Evolutionary conservation across 92 coral and sea anemone genomes (phyloP), one percentile per base, ranked within the genome.

Genomic region (Bergia puertoricense): DNA sequence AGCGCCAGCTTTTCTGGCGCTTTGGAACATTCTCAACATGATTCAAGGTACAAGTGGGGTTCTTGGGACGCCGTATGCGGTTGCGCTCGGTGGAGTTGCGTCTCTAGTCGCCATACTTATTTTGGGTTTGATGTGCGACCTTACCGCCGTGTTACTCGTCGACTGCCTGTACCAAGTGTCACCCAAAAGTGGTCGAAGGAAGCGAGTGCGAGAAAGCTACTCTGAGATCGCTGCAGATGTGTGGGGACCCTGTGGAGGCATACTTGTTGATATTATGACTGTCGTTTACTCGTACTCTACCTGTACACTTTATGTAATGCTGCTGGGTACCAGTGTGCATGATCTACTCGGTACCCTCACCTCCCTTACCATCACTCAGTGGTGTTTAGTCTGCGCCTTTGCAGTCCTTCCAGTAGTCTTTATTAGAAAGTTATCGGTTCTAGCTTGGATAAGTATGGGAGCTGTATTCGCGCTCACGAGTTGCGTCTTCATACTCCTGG

Each of bases 221-320:
- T 95, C 97, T 42, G 95, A 94, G 74, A 94, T 94, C 76, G 95
- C 92, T 45, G 97, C 97, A 45, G 91, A 89, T 50, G 93, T 80
- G 54, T 94, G 95, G 95, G 97, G 95, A n/a, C 97, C 97, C 72
- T 44, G 66, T 39, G 97, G 97, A 73, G 97, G 97, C 43, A 85
- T 88, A 67, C 85, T 94, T 38, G 92, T 94, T 13, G 95, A 94
- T 84, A 81, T 91, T 41, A 85, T 86, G 80, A 92, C 92, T 30
- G 95, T 94, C 4, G 80, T 92, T 6, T 76, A 88, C 23, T 92
- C 94, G 4, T 94, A 92, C 86, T 89, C 89, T 30, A 51, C 75
- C 18, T 89, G 92, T 38, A 81, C 93, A 2, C 77, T 94, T 65
- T 82, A 69, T 43, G 83, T 93, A 37, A 93, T 94, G 90, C 81